Base-by-base conservation (phyloP, 2,888 invertebrate species). In the Pandemis cinnamomeana region DNA sequence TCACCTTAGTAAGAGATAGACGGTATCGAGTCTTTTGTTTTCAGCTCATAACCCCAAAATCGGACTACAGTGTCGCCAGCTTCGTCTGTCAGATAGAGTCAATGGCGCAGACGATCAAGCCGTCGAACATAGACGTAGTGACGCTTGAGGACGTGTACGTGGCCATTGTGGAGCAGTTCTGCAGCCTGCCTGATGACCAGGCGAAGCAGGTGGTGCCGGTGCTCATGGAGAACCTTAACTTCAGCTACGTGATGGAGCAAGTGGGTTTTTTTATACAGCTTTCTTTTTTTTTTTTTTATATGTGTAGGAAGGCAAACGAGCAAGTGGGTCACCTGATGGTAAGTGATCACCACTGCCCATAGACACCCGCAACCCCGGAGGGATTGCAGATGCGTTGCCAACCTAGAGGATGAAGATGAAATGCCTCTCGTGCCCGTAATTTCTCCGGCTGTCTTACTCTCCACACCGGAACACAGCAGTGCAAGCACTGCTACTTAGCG, bases 101-200 rank as follows among this genome's bases (percentile, higher is more conserved):
- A 53, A 85, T 92, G 86, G 81, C 88, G 0, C 74, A 77, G 13
- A 86, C 91, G 7, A 61, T 94, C 2, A 46, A 79, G 0, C 91
- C 91, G 0, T 79, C 79, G 0, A 75, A 85, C 62, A 77, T 88
- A 20, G 87, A 84, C 74, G 86, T 84, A 72, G 89, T 90, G 51
- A 83, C 87, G 0, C 76, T 80, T 0, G 91, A 90, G 0, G 91
- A 91, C 69, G 89, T 91, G 15, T 82, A 83, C 27, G 89, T 83
- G 0, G 91, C 91, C 11, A 86, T 95, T n/a, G 85, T 87, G 5
- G 88, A 90, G 0, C 91, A 93, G 82, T 89, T 95, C 81, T 95
- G 95, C 63, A 87, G 84, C 0, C 77, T 95, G n/a, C 78, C 81
- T 1, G 93, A 94, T 36, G 81, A 86, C 0, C 86, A 84, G 8